Conservation (phyloP, 2,888 invertebrate genomes). For the Therioaphis trifolii region DNA sequence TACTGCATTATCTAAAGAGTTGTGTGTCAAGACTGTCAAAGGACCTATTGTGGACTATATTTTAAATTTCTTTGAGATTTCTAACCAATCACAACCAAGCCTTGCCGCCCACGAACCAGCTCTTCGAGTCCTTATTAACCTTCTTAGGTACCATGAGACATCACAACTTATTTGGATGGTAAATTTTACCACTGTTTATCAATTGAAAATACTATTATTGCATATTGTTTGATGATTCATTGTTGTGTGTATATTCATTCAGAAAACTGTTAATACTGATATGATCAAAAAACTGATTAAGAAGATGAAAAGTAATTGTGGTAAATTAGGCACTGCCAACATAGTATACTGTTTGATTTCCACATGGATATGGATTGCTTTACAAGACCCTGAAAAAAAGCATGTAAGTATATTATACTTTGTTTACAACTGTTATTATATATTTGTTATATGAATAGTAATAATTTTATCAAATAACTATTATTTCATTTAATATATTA, state of each 20-base stretch:
- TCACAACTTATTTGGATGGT: conserved; percentile 46
- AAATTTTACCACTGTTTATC: not conserved
- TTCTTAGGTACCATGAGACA: conserved; percentile 57
- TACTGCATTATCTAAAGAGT: conserved; percentile 52
- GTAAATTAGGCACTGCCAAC: conserved; percentile 45
- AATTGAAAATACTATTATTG: not conserved
- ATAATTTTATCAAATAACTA: too few species aligned
- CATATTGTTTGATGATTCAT: not conserved
- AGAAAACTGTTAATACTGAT: conserved; percentile 32
- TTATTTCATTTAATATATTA: too few species aligned
- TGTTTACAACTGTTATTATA: not conserved
- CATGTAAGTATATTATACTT: conserved; percentile 1
- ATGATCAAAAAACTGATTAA: conserved; percentile 48
- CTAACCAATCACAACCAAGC: conserved; percentile 63
- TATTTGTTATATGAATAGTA: not conserved
- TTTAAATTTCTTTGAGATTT: conserved; percentile 59
- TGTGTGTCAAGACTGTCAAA: conserved; percentile 37
- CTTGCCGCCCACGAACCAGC: conserved; percentile 59
- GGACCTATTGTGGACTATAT: conserved; percentile 60
- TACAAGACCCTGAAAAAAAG: conserved; percentile 51
- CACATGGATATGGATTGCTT: conserved; percentile 46
- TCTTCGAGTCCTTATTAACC: conserved; percentile 62
- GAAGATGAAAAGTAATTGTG: conserved; percentile 52
- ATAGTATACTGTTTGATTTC: conserved; percentile 51
- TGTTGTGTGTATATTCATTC: not conserved